Evolutionary conservation across 2,888 invertebrate genomes (phyloP), one percentile per base, ranked within the genome.

Genomic region (Colostygia pectinataria): DNA sequence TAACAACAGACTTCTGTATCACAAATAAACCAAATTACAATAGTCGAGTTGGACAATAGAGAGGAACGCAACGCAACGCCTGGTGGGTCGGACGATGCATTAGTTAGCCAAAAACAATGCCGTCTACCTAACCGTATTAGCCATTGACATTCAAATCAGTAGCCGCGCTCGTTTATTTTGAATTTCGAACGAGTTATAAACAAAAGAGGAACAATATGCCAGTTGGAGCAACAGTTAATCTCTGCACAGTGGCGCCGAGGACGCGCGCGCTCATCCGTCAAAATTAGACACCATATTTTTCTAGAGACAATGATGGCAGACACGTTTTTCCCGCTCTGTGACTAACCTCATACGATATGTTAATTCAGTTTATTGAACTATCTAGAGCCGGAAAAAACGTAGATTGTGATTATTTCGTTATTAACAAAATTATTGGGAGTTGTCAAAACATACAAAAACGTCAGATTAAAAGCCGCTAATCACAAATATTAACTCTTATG

Each of bases 131-230:
- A 85, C 87, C 83, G 86, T 85, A 83, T 83, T 83, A 79, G 73
- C 75, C 73, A 84, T 89, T 87, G 80, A 87, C 80, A 89, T 89
- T 86, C 76, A 86, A 89, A 89, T 89, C 85, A 87, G 88, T 85
- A 88, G 88, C 87, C 58, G 73, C 63, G 73, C 75, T 75, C 81
- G 80, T 85, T 83, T 85, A 84, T 85, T 85, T 81, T 77, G 83
- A 81, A 84, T 85, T 84, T 78, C 71, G 64, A 73, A 80, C 82
- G 76, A 77, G 83, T 73, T 71, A 67, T 37, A 63, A 56, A 88
- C 85, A 87, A 87, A 77, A 63, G 76, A 55, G 50, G 54, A 59
- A 87, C 88, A 88, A 87, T 83, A 75, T 75, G 70, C 66, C 66
- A 74, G 87, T 88, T 87, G 88, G 84, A 86, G 83, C 87, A 89